phyloP scores from a whole-genome alignment of 2,888 invertebrate genomes.

The Kuschelorhynchus macadamiae region DNA sequence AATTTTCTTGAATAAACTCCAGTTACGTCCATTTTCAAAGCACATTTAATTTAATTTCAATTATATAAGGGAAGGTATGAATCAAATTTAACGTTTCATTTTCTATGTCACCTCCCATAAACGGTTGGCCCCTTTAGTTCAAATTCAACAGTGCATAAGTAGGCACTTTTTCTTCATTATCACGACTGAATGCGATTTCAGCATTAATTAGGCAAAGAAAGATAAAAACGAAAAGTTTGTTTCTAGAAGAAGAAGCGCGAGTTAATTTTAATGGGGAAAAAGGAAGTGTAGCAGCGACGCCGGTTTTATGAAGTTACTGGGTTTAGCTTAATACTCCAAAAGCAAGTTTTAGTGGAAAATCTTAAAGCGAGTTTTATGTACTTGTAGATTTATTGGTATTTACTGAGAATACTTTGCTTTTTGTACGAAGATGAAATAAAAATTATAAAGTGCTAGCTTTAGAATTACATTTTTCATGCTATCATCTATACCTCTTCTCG shows the following conservation, averaged over 20 bases:
- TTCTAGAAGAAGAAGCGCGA: conserved; percentile 59
- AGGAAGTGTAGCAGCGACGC: conserved; percentile 28
- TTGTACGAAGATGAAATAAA: too few species aligned
- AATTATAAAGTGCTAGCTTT: too few species aligned
- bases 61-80: too few species aligned
- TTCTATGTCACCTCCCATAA: conserved; percentile 9
- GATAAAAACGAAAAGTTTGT: conserved; percentile 61
- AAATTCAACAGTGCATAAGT: conserved; percentile 14
- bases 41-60: too few species aligned
- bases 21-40: too few species aligned
- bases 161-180: conserved; percentile 58
- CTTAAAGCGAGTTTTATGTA: too few species aligned
- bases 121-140: conserved; percentile 18
- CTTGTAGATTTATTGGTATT: too few species aligned
- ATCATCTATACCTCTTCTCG: too few species aligned
- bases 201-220: conserved; percentile 61
- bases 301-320: conserved; percentile 34
- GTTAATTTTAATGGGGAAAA: conserved; percentile 59
- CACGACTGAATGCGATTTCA: conserved; percentile 60
- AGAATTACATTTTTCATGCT: too few species aligned
- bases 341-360: too few species aligned
- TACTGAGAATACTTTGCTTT: too few species aligned
- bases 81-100: conserved; percentile 3
- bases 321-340: background rate
- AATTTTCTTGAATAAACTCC: too few species aligned